phyloP scores from a whole-genome alignment of 2,113 vertebrate genomes.

The Natator depressus region DNA sequence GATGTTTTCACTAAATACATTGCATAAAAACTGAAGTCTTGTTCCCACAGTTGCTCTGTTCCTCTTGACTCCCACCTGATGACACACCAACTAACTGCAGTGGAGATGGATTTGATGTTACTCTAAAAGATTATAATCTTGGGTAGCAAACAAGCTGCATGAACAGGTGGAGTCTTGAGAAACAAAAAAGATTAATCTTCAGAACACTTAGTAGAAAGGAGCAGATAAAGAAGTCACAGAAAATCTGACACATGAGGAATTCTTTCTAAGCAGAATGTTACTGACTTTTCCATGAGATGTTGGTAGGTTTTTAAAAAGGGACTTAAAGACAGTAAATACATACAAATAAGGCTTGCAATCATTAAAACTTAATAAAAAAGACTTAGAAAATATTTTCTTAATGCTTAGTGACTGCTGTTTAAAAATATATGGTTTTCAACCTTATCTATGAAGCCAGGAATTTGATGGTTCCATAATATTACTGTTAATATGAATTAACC shows the following conservation, averaged over 20 bases:
- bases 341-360: not conserved
- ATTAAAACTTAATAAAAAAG: not conserved
- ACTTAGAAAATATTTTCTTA: not conserved
- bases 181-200: not conserved
- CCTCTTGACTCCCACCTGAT: not conserved
- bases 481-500: not conserved
- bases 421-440: not conserved
- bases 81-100: not conserved
- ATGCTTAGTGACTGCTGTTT: not conserved
- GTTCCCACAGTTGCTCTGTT: not conserved
- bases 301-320: not conserved
- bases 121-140: not conserved
- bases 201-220: not conserved
- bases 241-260: not conserved
- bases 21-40: not conserved
- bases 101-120: not conserved
- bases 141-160: not conserved
- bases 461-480: not conserved
- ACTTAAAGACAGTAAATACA: not conserved
- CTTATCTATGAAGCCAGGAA: not conserved
- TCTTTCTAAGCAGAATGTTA: not conserved
- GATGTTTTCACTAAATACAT: not conserved
- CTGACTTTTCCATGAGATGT: not conserved
- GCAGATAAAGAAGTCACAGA: not conserved
- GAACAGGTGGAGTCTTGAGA: not conserved